These are phyloP conservation scores for Tyrannus savana DNA, from an alignment of 2,113 vertebrate species.

Conservation along the genomic window DNA sequence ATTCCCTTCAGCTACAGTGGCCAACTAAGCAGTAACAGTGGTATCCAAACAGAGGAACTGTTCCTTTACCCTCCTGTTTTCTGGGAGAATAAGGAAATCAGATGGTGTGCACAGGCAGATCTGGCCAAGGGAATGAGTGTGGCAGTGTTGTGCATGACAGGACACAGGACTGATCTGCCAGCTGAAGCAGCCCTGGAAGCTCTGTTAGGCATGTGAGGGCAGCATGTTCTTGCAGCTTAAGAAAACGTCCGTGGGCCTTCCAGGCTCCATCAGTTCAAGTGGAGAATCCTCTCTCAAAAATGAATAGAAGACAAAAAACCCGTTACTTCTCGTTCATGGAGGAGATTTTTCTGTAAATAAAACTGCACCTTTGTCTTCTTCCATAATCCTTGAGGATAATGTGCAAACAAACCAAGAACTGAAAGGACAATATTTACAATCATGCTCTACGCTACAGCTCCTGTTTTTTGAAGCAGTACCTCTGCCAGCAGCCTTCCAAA, in stretches of 20 bases:
- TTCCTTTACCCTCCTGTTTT: not conserved
- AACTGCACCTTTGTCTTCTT: not conserved
- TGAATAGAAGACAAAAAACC: not conserved
- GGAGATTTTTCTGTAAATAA: slow-evolving; percentile 12
- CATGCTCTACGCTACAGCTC: not conserved
- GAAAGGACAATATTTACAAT: not conserved
- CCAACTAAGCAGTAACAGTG: not conserved
- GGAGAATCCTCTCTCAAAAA: not conserved
- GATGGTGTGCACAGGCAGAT: not conserved
- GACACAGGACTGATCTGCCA: not conserved
- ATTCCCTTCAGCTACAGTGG: not conserved
- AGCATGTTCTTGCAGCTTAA: not conserved
- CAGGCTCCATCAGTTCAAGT: not conserved
- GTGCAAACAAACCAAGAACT: not conserved
- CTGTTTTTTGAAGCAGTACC: not conserved
- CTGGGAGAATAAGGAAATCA: not conserved
- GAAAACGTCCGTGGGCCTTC: not conserved
- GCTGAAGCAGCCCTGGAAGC: not conserved
- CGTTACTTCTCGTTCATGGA: not conserved
- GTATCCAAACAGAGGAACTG: not conserved
- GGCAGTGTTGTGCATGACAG: not conserved
- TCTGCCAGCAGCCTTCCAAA: not conserved
- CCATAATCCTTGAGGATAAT: not conserved
- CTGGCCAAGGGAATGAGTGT: not conserved
- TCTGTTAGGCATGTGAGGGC: not conserved